Percentiles rank a stretch among this genome's conserved stretches.
These are phyloP conservation scores for Lepilemur ruficaudatus DNA, from an alignment of 2,797 vertebrate species.

Conservation along the genomic window DNA sequence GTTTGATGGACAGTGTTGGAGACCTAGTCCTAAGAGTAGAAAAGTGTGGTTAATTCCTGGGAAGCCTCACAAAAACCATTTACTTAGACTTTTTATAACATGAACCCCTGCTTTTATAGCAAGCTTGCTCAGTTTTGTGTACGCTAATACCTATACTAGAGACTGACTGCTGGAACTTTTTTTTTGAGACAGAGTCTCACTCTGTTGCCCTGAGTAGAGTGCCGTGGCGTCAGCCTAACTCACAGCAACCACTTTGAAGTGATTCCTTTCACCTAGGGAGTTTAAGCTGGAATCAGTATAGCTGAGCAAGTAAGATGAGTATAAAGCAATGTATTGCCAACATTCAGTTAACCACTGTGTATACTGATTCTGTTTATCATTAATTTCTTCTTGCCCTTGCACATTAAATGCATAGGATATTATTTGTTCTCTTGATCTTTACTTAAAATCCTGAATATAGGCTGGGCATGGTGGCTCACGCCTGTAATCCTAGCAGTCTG, in stretches of 20 bases:
- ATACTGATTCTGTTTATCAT: not conserved
- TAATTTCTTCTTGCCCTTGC: not conserved
- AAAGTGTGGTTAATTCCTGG: not conserved
- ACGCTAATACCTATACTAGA: not conserved
- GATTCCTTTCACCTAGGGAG: not conserved
- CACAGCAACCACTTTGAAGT: not conserved
- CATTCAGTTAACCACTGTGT: not conserved
- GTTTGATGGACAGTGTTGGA: not conserved
- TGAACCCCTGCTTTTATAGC: not conserved
- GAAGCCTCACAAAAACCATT: not conserved
- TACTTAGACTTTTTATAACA: not conserved
- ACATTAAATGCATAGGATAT: not conserved
- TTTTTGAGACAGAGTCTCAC: no score
- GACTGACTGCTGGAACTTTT: not conserved
- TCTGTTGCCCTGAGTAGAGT: no score
- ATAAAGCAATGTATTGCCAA: not conserved
- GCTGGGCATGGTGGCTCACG: no score
- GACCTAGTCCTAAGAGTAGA: not conserved
- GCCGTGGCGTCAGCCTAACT: no score
- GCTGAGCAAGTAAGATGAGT: not conserved
- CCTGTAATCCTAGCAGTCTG: no score
- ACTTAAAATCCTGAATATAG: not conserved
- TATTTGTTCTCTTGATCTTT: slow-evolving; percentile 10
- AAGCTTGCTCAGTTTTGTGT: not conserved
- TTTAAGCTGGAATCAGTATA: not conserved